These are phyloP conservation scores for Drosophila picticornis DNA, from an alignment of 2,888 invertebrate species.

Conservation along the genomic window DNA sequence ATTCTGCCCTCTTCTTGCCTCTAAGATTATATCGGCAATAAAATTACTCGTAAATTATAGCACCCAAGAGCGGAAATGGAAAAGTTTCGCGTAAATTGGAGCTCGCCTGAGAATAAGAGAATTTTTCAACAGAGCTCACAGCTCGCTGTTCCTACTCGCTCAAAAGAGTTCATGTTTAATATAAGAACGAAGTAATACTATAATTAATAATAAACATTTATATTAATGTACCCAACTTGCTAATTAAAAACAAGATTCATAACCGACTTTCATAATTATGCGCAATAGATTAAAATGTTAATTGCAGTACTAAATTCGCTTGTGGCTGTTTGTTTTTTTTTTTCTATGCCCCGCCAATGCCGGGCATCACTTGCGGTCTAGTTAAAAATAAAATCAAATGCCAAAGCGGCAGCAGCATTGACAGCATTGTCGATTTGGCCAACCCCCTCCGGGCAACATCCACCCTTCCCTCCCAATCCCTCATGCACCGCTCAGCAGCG, in stretches of 20 bases:
- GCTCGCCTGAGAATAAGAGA: not conserved
- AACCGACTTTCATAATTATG: slow-evolving; percentile 5
- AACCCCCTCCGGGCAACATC: slow-evolving; percentile 19
- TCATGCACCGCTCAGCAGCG: not conserved
- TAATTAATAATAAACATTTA: too few species aligned
- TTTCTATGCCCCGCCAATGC: slow-evolving; percentile 48
- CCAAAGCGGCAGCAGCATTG: slow-evolving; percentile 74
- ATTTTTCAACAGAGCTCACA: not conserved
- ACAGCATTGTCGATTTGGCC: slow-evolving; percentile 78
- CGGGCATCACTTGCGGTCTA: slow-evolving; percentile 65
- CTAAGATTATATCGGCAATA: not conserved
- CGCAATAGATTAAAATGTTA: slow-evolving; percentile 31
- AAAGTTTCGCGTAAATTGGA: not conserved
- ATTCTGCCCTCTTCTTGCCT: not conserved
- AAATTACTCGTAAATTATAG: not conserved
- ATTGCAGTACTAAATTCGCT: slow-evolving; percentile 27
- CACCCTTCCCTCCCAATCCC: not conserved
- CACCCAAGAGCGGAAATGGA: not conserved
- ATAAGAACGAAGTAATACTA: not conserved
- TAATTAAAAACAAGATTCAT: not conserved
- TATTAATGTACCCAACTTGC: not conserved
- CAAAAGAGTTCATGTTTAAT: not conserved
- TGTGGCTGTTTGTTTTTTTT: slow-evolving; percentile 2
- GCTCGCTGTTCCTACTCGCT: not conserved
- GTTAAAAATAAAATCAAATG: slow-evolving; percentile 79